Conservation (phyloP, 2,797 vertebrate genomes). For the Avahi laniger region DNA sequence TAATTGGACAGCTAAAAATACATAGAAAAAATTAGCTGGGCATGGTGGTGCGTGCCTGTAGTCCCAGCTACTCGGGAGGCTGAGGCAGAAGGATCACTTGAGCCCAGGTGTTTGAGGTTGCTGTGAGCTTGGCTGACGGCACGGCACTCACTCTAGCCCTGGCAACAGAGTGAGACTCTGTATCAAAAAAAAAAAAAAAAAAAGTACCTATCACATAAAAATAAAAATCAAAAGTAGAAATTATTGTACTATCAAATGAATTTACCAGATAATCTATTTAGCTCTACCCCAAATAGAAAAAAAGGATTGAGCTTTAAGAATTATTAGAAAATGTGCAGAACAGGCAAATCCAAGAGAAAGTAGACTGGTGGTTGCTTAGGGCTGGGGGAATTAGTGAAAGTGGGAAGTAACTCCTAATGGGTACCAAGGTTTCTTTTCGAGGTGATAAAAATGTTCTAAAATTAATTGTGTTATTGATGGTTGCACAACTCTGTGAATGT, state of each 20-base stretch:
- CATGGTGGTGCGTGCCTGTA: too few relatives aligned
- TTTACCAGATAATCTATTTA: background rate
- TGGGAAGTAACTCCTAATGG: background rate
- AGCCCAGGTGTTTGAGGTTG: too few relatives aligned
- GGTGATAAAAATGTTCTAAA: background rate
- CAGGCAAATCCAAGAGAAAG: background rate
- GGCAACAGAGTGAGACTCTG: too few relatives aligned
- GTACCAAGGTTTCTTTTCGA: background rate
- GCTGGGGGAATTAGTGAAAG: too few relatives aligned
- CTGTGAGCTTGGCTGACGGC: too few relatives aligned
- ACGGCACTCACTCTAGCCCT: too few relatives aligned
- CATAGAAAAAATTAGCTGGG: too few relatives aligned
- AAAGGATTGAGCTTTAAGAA: background rate
- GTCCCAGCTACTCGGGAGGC: too few relatives aligned
- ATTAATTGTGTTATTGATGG: background rate
- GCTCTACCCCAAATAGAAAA: background rate
- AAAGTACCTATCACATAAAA: background rate
- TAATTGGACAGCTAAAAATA: too few relatives aligned
- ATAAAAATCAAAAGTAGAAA: constrained; percentile 21
- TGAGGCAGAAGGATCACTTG: too few relatives aligned
- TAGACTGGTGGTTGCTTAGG: background rate
- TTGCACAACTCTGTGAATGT: background rate
- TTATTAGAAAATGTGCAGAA: background rate
- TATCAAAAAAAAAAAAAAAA: too few relatives aligned
- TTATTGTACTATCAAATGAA: background rate